Base-by-base conservation (phyloP, 2,888 invertebrate genomes). In the Sminthurides aquaticus region DNA sequence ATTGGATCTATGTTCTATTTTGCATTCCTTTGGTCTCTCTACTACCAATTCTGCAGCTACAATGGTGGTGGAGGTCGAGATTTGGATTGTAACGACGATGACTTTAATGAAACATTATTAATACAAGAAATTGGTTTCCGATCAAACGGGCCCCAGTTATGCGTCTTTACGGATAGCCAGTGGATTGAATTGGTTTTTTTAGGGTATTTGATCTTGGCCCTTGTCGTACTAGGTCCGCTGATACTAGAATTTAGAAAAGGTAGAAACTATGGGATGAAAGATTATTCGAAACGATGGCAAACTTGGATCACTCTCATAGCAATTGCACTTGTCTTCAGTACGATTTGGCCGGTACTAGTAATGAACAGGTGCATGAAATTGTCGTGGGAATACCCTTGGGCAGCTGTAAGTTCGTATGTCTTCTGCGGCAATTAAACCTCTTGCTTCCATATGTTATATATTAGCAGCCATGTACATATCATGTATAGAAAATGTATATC, bases 211-310 rank as follows among this genome's bases (percentile, higher is more conserved):
- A 62, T 43, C 15, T 15, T 49, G 1, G 20, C 48, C 20, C 3
- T 57, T 11, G 54, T 29, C 48, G 3, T 48, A 11, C 11, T 43
- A 8, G 62, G 62, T 18, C 62, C 62, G 1, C 22, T 22, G 11
- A n/a, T 24, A 1, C 25, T 62, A 2, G 62, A 62, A 25, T 24
- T 25, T 1, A 18, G 62, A 49, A 56, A 57, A 27, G n/a, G 56
- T 3, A 3, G 2, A 8, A 24, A 29, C 5, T 15, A 56, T n/a
- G 62, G 62, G 25, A 27, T 26, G 1, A 15, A 5, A 2, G 28
- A n/a, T n/a, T 62, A 55, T 24, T 8, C 22, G 5, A 34, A n/a
- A 43, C 43, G 55, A 25, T 62, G 62, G 62, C 56, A 62, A 22
- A 62, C 54, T 62, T 62, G 55, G 25, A 18, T 57, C 22, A 27